Percentiles rank a stretch among this genome's conserved stretches.
phyloP scores from a whole-genome alignment of 2,888 invertebrate species.

The Tricholauxania praeusta region DNA sequence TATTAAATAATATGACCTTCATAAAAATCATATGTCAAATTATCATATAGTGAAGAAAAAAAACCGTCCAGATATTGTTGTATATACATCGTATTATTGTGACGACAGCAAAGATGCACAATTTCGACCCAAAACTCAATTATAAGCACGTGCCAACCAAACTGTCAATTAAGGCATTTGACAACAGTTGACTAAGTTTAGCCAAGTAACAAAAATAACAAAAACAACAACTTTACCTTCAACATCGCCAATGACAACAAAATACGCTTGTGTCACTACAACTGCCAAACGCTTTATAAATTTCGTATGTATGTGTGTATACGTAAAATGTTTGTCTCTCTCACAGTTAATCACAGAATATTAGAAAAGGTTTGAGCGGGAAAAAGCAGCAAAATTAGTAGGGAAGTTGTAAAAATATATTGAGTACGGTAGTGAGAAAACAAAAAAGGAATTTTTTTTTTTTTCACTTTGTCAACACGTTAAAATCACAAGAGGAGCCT shows the following conservation, averaged over 20 bases:
- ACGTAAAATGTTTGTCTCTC: too few species aligned
- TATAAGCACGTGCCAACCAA: neutral
- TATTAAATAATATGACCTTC: too few species aligned
- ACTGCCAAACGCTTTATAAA: neutral
- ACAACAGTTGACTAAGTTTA: conserved; percentile 16
- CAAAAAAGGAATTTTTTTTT: neutral
- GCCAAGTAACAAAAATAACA: neutral
- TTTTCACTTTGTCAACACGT: conserved; percentile 11
- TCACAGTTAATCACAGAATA: too few species aligned
- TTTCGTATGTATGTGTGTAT: neutral
- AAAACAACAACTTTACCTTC: neutral
- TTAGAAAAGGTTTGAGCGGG: too few species aligned
- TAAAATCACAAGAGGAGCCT: neutral
- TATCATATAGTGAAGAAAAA: too few species aligned
- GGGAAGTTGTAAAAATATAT: neutral
- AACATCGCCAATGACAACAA: neutral
- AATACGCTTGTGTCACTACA: neutral
- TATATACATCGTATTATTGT: too few species aligned
- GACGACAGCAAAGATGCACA: too few species aligned
- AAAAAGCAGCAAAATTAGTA: neutral
- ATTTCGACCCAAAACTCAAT: too few species aligned
- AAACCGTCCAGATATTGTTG: too few species aligned
- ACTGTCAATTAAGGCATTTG: conserved; percentile 29
- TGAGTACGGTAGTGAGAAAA: neutral
- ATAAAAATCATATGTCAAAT: too few species aligned